These are phyloP conservation scores for Cataglyphis altisquamis DNA, from an alignment of 2,888 invertebrate genomes.

Conservation along the genomic window DNA sequence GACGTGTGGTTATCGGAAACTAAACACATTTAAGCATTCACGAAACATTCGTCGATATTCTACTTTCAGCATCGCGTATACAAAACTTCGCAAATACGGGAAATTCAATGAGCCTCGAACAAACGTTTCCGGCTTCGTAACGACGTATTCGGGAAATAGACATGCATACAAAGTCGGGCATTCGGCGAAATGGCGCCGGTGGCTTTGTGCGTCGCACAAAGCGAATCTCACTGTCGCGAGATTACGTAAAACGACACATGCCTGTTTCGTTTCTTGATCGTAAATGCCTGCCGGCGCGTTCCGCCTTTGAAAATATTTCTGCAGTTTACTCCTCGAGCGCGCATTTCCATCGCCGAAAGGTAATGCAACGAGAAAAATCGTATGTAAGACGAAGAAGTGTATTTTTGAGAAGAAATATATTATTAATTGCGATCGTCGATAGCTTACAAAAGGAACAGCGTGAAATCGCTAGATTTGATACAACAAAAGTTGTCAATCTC, in stretches of 20 bases:
- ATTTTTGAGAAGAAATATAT: background rate
- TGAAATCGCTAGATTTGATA: background rate
- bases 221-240: conserved; percentile 63
- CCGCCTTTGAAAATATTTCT: conserved; percentile 35
- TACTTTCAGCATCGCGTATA: conserved; percentile 29
- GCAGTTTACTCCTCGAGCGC: conserved; percentile 22
- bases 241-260: conserved; percentile 74
- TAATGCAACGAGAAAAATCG: background rate
- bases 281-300: conserved; percentile 48
- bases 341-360: background rate
- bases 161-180: conserved; percentile 63
- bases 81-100: conserved; percentile 63
- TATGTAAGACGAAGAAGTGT: background rate
- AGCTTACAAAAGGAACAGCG: background rate
- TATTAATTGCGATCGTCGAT: background rate
- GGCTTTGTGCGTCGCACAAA: conserved; percentile 71
- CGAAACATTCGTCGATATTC: conserved; percentile 41
- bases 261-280: conserved; percentile 67
- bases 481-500: background rate
- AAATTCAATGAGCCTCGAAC: conserved; percentile 74
- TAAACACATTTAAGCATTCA: conserved; percentile 44
- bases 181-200: conserved; percentile 57
- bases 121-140: conserved; percentile 73
- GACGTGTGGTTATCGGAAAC: conserved; percentile 32
- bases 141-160: conserved; percentile 73